These are phyloP conservation scores for Odontophorus gujanensis DNA, from an alignment of 2,113 vertebrate species.

Conservation along the genomic window DNA sequence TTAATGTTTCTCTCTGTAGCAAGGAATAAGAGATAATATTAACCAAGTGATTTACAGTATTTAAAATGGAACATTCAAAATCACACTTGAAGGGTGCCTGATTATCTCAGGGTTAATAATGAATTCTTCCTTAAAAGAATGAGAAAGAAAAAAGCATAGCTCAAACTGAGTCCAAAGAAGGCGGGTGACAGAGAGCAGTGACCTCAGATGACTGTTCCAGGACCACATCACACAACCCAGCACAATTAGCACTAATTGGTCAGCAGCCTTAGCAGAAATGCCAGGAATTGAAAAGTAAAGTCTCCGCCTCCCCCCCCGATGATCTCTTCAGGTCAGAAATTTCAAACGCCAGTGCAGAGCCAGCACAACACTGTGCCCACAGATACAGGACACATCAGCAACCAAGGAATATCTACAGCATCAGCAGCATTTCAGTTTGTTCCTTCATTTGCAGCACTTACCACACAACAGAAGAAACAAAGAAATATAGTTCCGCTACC, in stretches of 20 bases:
- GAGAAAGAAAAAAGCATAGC: background rate
- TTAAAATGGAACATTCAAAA: slow-evolving; percentile 20
- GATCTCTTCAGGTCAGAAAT: background rate
- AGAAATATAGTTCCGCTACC: background rate
- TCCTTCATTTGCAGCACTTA: background rate
- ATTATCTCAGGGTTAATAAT: slow-evolving; percentile 24
- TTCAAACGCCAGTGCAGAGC: background rate
- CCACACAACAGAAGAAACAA: background rate
- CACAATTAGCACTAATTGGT: slow-evolving; percentile 66
- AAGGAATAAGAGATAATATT: background rate
- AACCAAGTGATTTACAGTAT: background rate
- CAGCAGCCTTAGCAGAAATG: slow-evolving; percentile 5
- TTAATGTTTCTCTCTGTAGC: background rate
- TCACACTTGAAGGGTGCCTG: background rate
- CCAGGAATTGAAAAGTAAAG: background rate
- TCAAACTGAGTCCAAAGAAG: background rate
- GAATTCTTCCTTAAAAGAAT: background rate
- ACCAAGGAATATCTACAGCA: background rate
- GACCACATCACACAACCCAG: slow-evolving; percentile 32
- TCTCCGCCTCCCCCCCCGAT: background rate
- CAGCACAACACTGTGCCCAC: background rate
- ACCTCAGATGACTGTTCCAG: slow-evolving; percentile 66
- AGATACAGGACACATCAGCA: background rate
- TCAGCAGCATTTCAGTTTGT: background rate
- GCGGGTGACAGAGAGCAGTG: background rate